phyloP scores from a whole-genome alignment of 2,797 vertebrate genomes.

The Cryptoblepharus egeriae region DNA sequence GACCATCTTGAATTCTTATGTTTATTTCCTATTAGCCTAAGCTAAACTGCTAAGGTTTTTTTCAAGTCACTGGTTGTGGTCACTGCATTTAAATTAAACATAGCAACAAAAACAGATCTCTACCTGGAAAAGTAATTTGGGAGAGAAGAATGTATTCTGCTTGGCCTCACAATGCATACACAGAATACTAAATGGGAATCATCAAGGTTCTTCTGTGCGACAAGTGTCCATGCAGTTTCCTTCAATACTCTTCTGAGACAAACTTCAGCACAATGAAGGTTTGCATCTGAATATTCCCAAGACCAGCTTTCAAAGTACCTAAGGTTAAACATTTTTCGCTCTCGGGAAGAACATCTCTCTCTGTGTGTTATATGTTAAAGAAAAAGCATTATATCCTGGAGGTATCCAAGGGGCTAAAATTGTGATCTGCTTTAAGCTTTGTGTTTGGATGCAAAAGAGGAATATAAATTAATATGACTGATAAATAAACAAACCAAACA shows the following conservation, averaged over 20 bases:
- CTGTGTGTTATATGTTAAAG: slow-evolving; percentile 50
- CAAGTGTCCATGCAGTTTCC: slow-evolving; percentile 62
- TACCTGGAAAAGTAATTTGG: slow-evolving; percentile 51
- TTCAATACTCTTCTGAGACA: slow-evolving; percentile 68
- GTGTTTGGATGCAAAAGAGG: slow-evolving; percentile 10
- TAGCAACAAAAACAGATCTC: slow-evolving; percentile 36
- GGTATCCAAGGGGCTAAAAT: slow-evolving; percentile 58
- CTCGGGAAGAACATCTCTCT: slow-evolving; percentile 70
- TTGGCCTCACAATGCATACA: slow-evolving; percentile 43
- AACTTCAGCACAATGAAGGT: slow-evolving; percentile 64
- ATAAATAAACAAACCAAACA: background rate
- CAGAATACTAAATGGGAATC: slow-evolving; percentile 67
- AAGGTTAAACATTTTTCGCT: slow-evolving; percentile 73
- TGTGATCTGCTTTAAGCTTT: slow-evolving; percentile 26
- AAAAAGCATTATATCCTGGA: slow-evolving; percentile 59
- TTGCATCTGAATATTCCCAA: slow-evolving; percentile 72
- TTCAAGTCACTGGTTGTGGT: slow-evolving; percentile 42
- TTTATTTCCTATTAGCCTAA: background rate
- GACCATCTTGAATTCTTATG: background rate
- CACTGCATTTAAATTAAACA: slow-evolving; percentile 48
- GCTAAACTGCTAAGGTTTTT: slow-evolving; percentile 41
- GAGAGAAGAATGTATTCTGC: slow-evolving; percentile 66
- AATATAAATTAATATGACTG: background rate
- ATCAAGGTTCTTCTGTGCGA: slow-evolving; percentile 33
- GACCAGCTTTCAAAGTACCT: slow-evolving; percentile 68